A percentile compares a stretch with the other conserved stretches of the same genome.
Conservation (phyloP, 2,113 vertebrate species). For the Osmerus mordax region DNA sequence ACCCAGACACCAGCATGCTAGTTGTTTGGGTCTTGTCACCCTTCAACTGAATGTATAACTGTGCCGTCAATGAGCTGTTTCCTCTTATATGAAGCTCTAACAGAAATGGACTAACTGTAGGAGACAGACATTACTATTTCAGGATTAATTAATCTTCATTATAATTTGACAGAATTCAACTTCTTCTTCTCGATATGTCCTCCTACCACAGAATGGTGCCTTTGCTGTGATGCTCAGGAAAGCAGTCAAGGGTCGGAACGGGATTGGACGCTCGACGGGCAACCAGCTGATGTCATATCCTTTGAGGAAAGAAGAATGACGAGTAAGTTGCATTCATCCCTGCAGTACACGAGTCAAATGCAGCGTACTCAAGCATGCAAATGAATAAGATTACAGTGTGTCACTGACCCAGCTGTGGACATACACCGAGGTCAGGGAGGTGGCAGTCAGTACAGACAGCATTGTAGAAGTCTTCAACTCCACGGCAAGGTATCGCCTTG, state of each 20-base stretch:
- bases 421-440: constrained; percentile 8
- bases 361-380: background rate
- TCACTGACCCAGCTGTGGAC: constrained; percentile 26
- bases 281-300: constrained; percentile 35
- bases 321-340: background rate
- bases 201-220: constrained; percentile 21
- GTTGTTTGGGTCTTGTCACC: background rate
- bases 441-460: constrained; percentile 19
- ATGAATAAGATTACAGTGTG: background rate
- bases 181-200: background rate
- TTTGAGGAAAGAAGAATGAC: background rate
- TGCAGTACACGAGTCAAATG: background rate
- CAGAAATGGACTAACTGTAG: constrained; percentile 20
- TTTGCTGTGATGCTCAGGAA: constrained; percentile 6
- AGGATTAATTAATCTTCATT: too few relatives aligned
- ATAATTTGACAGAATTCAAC: background rate
- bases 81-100: constrained; percentile 18
- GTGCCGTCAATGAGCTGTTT: background rate
- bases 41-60: constrained; percentile 19
- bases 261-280: constrained; percentile 14
- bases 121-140: background rate
- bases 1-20: constrained; percentile 22
- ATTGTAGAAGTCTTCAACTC: constrained; percentile 1
- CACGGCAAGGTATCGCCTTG: constrained; percentile 25
- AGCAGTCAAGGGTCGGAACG: constrained; percentile 14